Evolutionary conservation across 1,140 invertebrate species (phyloP).

Genomic region (Onthophagus taurus): DNA sequence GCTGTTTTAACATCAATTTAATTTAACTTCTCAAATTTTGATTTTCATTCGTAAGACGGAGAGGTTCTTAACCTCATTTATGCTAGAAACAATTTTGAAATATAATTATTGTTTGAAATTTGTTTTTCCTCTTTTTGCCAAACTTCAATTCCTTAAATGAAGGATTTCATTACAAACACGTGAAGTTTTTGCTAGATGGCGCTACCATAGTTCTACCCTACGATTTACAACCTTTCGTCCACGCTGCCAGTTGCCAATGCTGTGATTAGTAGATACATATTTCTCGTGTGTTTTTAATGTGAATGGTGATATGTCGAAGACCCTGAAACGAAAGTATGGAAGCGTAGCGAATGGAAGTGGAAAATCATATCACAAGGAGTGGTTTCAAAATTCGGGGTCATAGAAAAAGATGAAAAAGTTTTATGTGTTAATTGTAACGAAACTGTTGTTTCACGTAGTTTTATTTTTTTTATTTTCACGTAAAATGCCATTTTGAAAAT

Average conservation of each 20-base stretch:
- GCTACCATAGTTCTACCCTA: not conserved
- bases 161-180: conserved; percentile 1
- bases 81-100: not conserved
- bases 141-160: not conserved
- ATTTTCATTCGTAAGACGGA: not conserved
- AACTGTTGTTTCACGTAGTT: conserved; percentile 1
- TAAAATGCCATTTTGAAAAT: not conserved
- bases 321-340: not conserved
- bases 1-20: not conserved
- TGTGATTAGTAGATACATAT: not conserved
- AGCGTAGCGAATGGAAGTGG: not conserved
- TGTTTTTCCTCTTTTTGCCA: conserved; percentile 1
- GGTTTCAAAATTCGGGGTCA: conserved; percentile 1
- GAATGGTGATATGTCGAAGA: not conserved
- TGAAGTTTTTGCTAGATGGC: not conserved
- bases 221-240: too few species aligned
- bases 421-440: conserved; percentile 1
- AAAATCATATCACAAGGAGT: conserved; percentile 1
- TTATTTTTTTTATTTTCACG: too few species aligned
- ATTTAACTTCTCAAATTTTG: not conserved
- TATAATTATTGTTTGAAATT: not conserved
- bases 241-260: not conserved
- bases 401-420: not conserved
- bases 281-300: not conserved
- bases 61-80: not conserved